Conservation (phyloP, 2,113 vertebrate species). For the Pycnonotus jocosus region DNA sequence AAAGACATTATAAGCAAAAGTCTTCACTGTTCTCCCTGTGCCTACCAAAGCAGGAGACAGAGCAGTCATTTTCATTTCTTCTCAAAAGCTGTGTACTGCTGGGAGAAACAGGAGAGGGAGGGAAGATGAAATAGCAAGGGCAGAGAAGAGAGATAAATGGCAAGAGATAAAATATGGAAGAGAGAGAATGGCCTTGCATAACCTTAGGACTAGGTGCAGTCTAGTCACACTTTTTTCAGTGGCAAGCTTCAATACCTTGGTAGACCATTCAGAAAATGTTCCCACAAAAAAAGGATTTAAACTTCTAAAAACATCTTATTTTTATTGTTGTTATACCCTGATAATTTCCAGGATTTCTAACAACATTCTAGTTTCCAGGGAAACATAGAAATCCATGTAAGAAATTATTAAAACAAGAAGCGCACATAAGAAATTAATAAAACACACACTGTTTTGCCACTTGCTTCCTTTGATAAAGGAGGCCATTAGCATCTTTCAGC, state of each 20-base stretch:
- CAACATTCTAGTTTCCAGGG: not conserved
- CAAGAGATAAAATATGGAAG: not conserved
- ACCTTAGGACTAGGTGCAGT: not conserved
- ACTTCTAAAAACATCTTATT: not conserved
- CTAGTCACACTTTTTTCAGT: not conserved
- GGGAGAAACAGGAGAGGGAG: not conserved
- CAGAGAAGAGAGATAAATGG: not conserved
- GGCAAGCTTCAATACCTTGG: not conserved
- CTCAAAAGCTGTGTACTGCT: not conserved
- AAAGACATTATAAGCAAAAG: not conserved
- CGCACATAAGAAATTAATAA: not conserved
- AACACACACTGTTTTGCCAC: not conserved
- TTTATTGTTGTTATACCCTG: not conserved
- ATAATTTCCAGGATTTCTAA: not conserved
- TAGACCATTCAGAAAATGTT: not conserved
- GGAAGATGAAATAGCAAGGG: not conserved
- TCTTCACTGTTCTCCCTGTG: not conserved
- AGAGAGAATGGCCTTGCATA: not conserved
- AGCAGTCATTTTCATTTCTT: not conserved
- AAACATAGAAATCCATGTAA: not conserved
- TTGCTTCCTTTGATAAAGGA: slow-evolving; percentile 47
- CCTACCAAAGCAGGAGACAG: not conserved
- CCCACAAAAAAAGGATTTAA: not conserved
- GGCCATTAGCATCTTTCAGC: slow-evolving; percentile 2
- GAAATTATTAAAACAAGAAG: not conserved